Percentiles rank a stretch among this genome's conserved stretches.
Conservation (phyloP, 2,113 vertebrate species). For the Brachirus orientalis region DNA sequence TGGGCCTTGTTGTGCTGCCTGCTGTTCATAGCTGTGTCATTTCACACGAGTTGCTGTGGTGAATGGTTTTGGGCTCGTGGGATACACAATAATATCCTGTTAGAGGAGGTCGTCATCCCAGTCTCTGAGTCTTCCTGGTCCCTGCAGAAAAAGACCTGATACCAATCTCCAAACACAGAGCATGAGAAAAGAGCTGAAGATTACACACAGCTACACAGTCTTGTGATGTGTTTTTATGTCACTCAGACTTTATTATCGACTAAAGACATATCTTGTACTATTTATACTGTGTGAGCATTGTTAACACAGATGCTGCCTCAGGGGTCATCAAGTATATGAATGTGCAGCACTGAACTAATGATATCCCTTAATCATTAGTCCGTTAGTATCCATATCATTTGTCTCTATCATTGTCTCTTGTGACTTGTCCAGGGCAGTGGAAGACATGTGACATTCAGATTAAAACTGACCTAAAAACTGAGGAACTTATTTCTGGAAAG, state of each 20-base stretch:
- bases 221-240: constrained; percentile 8
- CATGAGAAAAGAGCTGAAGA: constrained; percentile 51
- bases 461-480: constrained; percentile 38
- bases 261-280: constrained; percentile 7
- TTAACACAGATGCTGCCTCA: background rate
- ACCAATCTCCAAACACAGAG: constrained; percentile 70
- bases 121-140: constrained; percentile 50
- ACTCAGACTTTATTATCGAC: background rate
- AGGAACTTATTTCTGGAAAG: constrained; percentile 4
- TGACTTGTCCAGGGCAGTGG: background rate
- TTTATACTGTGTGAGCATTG: no score
- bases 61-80: constrained; percentile 58
- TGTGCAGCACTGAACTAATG: constrained; percentile 20
- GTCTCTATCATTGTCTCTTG: constrained; percentile 19
- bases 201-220: constrained; percentile 35
- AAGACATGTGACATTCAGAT: constrained; percentile 50
- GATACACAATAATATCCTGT: constrained; percentile 74
- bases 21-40: constrained; percentile 59
- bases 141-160: constrained; percentile 73
- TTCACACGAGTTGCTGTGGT: constrained; percentile 73
- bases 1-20: constrained; percentile 62
- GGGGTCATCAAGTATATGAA: constrained; percentile 6
- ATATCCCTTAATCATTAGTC: background rate
- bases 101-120: constrained; percentile 51
- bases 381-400: no score